These are phyloP conservation scores for Rhorus exstirpatorius DNA, from an alignment of 2,888 invertebrate genomes.

Conservation along the genomic window DNA sequence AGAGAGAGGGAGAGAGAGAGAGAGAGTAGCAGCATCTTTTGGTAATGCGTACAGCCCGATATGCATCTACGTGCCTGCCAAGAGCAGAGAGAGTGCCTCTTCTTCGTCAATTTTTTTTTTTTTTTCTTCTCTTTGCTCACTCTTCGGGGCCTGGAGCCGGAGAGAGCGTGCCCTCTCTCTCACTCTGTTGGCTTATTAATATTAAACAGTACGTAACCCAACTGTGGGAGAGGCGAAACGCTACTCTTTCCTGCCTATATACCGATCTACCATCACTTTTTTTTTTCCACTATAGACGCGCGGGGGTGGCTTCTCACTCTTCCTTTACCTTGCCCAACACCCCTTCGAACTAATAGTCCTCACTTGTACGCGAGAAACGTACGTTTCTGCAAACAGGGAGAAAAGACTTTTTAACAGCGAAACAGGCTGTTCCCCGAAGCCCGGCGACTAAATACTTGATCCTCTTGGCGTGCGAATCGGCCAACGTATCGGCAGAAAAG, in stretches of 20 bases:
- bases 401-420: too few relatives aligned
- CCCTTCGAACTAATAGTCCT: too few relatives aligned
- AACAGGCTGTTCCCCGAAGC: too few relatives aligned
- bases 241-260: conserved; percentile 64
- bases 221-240: conserved; percentile 38
- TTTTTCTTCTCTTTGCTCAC: not conserved
- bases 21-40: conserved; percentile 76
- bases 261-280: conserved; percentile 58
- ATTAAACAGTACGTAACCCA: conserved; percentile 81
- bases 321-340: too few relatives aligned
- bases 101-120: conserved; percentile 18
- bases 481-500: too few relatives aligned
- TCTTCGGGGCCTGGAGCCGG: conserved; percentile 3
- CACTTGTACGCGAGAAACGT: too few relatives aligned
- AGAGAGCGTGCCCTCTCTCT: conserved; percentile 11
- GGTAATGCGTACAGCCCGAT: conserved; percentile 83
- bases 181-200: conserved; percentile 82
- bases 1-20: not conserved
- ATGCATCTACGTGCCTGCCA: conserved; percentile 85
- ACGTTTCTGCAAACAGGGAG: too few relatives aligned
- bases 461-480: too few relatives aligned
- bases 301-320: too few relatives aligned
- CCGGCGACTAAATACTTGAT: too few relatives aligned
- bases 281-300: not conserved
- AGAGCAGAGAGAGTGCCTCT: conserved; percentile 75